These are phyloP conservation scores for Lepidurus arcticus DNA, from an alignment of 1,140 invertebrate species.

Conservation along the genomic window DNA sequence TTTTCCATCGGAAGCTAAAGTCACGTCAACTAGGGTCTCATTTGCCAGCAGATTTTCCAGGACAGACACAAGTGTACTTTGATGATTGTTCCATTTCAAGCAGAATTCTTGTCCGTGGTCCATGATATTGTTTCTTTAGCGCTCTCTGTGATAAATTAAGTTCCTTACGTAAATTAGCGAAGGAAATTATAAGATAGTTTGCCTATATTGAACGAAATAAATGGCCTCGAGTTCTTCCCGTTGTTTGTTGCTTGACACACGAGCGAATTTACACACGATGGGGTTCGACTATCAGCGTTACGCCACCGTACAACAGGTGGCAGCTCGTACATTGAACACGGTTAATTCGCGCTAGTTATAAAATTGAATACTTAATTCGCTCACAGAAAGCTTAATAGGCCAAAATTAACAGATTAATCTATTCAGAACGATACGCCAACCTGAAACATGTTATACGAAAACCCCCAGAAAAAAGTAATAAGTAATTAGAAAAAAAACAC, in stretches of 20 bases:
- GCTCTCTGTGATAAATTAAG: not conserved
- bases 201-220: not conserved
- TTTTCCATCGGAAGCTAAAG: conserved; percentile 83
- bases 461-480: too few species aligned
- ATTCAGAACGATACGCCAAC: too few species aligned
- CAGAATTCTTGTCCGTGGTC: conserved; percentile 83
- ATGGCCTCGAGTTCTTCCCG: not conserved
- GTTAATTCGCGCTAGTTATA: too few species aligned
- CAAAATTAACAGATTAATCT: too few species aligned
- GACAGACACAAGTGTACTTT: conserved; percentile 81
- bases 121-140: conserved; percentile 36
- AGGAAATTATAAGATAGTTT: not conserved
- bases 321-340: not conserved
- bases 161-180: not conserved
- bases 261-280: conserved; percentile 2
- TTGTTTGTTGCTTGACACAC: conserved; percentile 18
- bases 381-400: too few species aligned
- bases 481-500: too few species aligned
- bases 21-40: conserved; percentile 86
- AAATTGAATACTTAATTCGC: too few species aligned
- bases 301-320: not conserved
- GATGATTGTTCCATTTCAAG: conserved; percentile 90
- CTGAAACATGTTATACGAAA: too few species aligned
- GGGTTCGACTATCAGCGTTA: conserved; percentile 21
- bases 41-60: conserved; percentile 85